phyloP scores from a whole-genome alignment of 2,888 invertebrate genomes.

The Standfussiana lucernea region DNA sequence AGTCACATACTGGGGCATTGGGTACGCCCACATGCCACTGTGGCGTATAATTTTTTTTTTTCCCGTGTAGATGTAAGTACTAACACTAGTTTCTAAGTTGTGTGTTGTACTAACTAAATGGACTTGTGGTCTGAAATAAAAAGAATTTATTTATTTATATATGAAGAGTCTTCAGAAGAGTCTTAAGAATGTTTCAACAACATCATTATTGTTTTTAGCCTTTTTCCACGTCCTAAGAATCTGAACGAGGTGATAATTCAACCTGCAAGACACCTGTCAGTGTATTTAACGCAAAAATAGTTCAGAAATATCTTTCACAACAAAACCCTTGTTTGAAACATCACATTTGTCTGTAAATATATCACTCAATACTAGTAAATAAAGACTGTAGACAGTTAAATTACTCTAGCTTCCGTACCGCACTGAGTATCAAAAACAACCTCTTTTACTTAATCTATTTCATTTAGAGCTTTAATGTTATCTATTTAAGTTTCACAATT shows the following conservation, averaged over 20 bases:
- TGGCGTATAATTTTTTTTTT: no score
- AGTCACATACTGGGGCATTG: no score
- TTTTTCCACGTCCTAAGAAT: slow-evolving; percentile 23
- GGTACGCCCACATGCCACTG: no score
- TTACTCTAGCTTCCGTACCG: slow-evolving; percentile 82
- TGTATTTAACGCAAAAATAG: slow-evolving; percentile 68
- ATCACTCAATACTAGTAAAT: slow-evolving; percentile 84
- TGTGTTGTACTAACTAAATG: no score
- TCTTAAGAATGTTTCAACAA: slow-evolving; percentile 21
- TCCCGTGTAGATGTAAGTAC: no score
- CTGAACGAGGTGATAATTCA: slow-evolving; percentile 53
- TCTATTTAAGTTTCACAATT: slow-evolving; percentile 67
- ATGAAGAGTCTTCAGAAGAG: not conserved
- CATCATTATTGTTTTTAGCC: slow-evolving; percentile 25
- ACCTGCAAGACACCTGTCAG: slow-evolving; percentile 50
- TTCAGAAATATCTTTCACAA: slow-evolving; percentile 69
- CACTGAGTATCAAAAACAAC: slow-evolving; percentile 75
- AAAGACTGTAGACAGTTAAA: slow-evolving; percentile 83
- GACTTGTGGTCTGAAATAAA: no score
- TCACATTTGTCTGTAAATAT: slow-evolving; percentile 84
- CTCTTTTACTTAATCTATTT: slow-evolving; percentile 45
- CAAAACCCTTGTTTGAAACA: slow-evolving; percentile 75
- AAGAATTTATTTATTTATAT: no score
- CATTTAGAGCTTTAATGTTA: slow-evolving; percentile 66
- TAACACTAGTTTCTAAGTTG: no score